Evolutionary conservation across 2,888 invertebrate genomes (phyloP).

Genomic region (Cantharis rustica): DNA sequence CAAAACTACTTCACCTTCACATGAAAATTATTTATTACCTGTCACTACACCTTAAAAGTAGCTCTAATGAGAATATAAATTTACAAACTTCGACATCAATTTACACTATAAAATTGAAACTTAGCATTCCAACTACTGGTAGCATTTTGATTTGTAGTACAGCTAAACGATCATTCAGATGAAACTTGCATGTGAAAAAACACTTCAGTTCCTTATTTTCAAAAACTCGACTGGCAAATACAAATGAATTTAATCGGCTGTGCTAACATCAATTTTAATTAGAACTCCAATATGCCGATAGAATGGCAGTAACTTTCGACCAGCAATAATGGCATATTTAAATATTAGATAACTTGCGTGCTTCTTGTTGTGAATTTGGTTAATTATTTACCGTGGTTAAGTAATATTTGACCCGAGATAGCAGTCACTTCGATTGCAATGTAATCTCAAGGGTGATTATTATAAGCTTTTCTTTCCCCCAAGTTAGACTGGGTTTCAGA

Average conservation of each 20-base stretch:
- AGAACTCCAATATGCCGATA: not conserved
- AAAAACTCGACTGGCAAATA: not conserved
- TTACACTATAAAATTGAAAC: not conserved
- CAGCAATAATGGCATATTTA: not conserved
- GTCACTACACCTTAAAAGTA: not conserved
- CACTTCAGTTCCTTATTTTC: not conserved
- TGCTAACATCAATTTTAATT: not conserved
- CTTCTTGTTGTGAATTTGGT: not conserved
- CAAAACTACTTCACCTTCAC: not conserved
- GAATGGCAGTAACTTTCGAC: not conserved
- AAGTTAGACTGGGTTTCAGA: not conserved
- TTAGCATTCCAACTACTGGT: not conserved
- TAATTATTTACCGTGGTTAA: not conserved
- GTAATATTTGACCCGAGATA: not conserved
- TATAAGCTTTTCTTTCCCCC: constrained; percentile 3
- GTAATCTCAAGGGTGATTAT: not conserved
- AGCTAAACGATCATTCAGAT: not conserved
- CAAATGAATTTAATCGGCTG: not conserved
- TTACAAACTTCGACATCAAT: not conserved
- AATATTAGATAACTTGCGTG: not conserved
- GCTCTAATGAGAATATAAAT: not conserved
- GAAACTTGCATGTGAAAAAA: not conserved
- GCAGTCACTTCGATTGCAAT: not conserved
- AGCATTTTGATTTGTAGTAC: too few species aligned
- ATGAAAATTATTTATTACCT: not conserved